Conservation (phyloP, 2,888 invertebrate species). For the Acanthoscelides obtectus region DNA sequence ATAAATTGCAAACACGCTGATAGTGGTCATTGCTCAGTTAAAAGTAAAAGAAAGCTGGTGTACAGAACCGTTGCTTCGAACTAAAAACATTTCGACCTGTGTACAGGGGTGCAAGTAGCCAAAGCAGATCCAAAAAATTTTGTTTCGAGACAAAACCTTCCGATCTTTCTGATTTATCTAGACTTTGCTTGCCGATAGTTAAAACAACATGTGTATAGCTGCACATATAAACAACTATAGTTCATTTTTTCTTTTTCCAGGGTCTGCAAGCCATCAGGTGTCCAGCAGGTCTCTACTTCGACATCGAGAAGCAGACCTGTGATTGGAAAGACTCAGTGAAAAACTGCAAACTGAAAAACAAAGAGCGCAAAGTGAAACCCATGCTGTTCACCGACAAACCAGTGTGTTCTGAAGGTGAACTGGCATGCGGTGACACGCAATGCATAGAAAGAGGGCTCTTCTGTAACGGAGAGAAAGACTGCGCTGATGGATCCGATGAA, state of each 20-base stretch:
- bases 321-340: conserved; percentile 93
- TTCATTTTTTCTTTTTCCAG: conserved; percentile 47
- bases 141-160: too few relatives aligned
- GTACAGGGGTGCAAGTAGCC: too few relatives aligned
- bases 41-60: too few relatives aligned
- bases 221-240: not conserved
- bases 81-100: too few relatives aligned
- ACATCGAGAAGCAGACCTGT: conserved; percentile 92
- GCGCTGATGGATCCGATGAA: conserved; percentile 83
- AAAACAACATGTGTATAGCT: too few relatives aligned
- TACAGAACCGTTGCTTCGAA: too few relatives aligned
- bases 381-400: conserved; percentile 86
- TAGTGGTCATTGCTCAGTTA: too few relatives aligned
- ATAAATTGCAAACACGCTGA: too few relatives aligned
- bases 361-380: conserved; percentile 83
- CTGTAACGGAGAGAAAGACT: conserved; percentile 91
- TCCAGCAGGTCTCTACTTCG: conserved; percentile 87
- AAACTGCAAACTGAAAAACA: conserved; percentile 86
- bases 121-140: too few relatives aligned
- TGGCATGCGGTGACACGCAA: conserved; percentile 82
- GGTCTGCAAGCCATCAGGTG: conserved; percentile 91
- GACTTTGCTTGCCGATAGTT: too few relatives aligned
- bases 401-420: conserved; percentile 77
- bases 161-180: too few relatives aligned
- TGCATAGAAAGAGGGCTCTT: conserved; percentile 87